Evolutionary conservation across 2,113 vertebrate genomes (phyloP).

Genomic region (Mastomys natalensis): DNA sequence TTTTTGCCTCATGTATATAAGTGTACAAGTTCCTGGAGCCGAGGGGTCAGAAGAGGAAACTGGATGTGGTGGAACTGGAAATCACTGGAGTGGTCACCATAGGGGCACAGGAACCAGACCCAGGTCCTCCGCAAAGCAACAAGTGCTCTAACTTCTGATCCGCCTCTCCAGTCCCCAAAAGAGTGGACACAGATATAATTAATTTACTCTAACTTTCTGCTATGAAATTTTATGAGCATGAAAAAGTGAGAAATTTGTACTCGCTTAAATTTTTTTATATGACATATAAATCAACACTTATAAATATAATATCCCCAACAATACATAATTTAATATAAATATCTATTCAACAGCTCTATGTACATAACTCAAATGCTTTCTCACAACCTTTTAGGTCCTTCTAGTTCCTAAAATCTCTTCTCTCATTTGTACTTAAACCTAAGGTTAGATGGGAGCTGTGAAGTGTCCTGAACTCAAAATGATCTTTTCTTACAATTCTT

Average conservation of each 20-base stretch:
- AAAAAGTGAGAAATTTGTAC: slow-evolving; percentile 5
- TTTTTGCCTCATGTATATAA: too few relatives aligned
- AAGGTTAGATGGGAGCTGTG: background rate
- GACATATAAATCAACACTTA: too few relatives aligned
- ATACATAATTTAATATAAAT: too few relatives aligned
- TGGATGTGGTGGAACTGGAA: background rate
- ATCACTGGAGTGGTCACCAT: background rate
- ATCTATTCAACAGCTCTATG: too few relatives aligned
- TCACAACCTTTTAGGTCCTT: too few relatives aligned
- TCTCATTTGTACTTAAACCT: background rate
- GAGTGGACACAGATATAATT: background rate
- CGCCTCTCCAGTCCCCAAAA: background rate
- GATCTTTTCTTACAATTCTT: background rate
- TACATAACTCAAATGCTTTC: background rate
- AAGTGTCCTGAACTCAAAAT: background rate
- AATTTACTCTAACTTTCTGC: background rate
- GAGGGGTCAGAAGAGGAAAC: background rate
- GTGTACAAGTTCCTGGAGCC: background rate
- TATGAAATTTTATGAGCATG: background rate
- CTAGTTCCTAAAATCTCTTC: background rate
- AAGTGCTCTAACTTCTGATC: background rate
- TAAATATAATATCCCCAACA: too few relatives aligned
- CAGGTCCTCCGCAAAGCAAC: background rate
- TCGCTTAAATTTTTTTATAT: background rate
- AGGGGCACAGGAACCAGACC: background rate